Percentiles rank a stretch among this genome's conserved stretches.
These are phyloP conservation scores for Bombus balteatus DNA, from an alignment of 1,140 invertebrate species.

Conservation along the genomic window DNA sequence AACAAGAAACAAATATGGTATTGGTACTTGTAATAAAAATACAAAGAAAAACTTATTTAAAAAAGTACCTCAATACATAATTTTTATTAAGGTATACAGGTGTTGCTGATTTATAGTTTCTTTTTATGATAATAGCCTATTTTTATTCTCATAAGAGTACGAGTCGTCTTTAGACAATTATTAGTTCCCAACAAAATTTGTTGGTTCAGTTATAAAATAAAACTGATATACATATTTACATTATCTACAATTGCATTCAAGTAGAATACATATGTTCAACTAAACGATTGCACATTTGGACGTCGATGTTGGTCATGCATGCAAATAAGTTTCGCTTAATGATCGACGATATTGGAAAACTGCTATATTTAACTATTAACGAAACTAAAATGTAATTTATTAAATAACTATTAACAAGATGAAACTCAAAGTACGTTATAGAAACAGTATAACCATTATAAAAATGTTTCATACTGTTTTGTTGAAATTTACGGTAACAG, in stretches of 20 bases:
- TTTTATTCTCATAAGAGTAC: constrained; percentile 75
- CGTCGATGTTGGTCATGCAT: constrained; percentile 79
- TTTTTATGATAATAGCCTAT: constrained; percentile 79
- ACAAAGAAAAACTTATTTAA: constrained; percentile 76
- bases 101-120: constrained; percentile 80
- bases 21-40: constrained; percentile 56
- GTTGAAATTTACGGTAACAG: background rate
- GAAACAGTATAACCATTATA: constrained; percentile 2
- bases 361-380: constrained; percentile 21
- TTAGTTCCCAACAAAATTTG: constrained; percentile 78
- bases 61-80: constrained; percentile 83
- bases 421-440: constrained; percentile 21
- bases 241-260: constrained; percentile 78
- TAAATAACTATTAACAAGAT: constrained; percentile 41
- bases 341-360: constrained; percentile 36
- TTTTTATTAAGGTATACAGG: constrained; percentile 83
- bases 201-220: constrained; percentile 83
- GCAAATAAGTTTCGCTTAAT: constrained; percentile 73
- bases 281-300: constrained; percentile 82
- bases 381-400: constrained; percentile 32
- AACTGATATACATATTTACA: constrained; percentile 83
- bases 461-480: constrained; percentile 3
- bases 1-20: background rate
- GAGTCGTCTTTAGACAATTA: constrained; percentile 74
- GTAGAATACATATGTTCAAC: constrained; percentile 75